phyloP scores from a whole-genome alignment of 2,113 vertebrate genomes.

The Oreochromis niloticus region DNA sequence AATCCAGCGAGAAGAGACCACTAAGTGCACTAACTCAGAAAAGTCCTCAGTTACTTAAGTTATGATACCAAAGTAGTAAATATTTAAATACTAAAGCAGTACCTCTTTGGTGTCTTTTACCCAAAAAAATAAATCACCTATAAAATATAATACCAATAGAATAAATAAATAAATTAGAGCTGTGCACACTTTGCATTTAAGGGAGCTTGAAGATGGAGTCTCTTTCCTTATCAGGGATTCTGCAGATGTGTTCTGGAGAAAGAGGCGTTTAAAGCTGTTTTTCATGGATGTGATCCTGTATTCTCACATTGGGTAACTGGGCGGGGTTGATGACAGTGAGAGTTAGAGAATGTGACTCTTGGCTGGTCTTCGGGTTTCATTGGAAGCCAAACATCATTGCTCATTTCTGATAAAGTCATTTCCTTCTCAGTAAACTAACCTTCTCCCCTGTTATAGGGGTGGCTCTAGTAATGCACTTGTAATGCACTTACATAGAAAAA shows the following conservation, averaged over 20 bases:
- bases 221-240: not conserved
- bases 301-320: no score
- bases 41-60: not conserved
- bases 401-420: accelerated
- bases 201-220: not conserved
- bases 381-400: accelerated
- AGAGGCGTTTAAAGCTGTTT: accelerated
- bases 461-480: no score
- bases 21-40: not conserved
- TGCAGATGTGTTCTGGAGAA: not conserved
- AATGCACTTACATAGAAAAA: no score
- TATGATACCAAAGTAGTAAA: not conserved
- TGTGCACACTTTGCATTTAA: not conserved
- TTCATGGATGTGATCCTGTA: no score
- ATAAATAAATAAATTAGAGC: not conserved
- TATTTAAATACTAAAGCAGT: not conserved
- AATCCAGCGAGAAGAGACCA: accelerated
- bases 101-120: accelerated
- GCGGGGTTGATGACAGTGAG: accelerated
- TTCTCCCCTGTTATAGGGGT: no score
- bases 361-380: no score
- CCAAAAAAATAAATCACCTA: not conserved
- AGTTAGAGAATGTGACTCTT: no score
- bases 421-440: no score
- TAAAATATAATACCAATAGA: not conserved